Evolutionary conservation across 2,797 vertebrate species (phyloP), one percentile per base, ranked within the genome.

Genomic region (Pseudochirops corinnae): DNA sequence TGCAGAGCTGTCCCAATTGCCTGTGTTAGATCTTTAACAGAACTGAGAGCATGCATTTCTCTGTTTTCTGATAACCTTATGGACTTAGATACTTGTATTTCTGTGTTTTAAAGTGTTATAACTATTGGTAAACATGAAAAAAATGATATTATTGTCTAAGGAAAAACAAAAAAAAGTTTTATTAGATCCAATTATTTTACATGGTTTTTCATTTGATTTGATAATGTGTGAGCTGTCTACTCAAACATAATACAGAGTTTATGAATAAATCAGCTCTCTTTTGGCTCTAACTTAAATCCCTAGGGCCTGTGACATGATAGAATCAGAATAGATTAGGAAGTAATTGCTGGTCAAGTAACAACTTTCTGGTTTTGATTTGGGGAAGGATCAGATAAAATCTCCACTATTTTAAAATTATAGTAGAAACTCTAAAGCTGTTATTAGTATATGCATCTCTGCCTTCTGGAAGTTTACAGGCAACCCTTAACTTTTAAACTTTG

Each of bases 131-230:
- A 98, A 96, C 90, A 96, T 93, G 55, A 21, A 33, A 94, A 97
- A 94, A 96, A 98, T 93, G 96, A 93, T 94, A 97, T 94, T 97
- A 55, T 98, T 97, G 96, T 97, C 97, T 96, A 98, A 98, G 97
- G 95, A 98, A 98, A 98, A 98, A 96, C 94, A 97, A 94, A 11
- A 97, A 94, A 11, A 97, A 95, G 93, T 98, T 98, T 96, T 97
- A 93, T 97, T 98, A 97, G 94, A 97, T 97, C 93, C 26, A 97
- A 97, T 95, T 98, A 97, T 96, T 98, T 97, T 97, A 97, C 96
- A 96, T 98, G 97, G 97, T 97, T 97, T 98, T 98, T 98, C 95
- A 97, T 96, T 98, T 97, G 96, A 94, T 97, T 98, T 98, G 96
- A 97, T 98, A 96, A 97, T 67, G 96, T 98, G 96, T 98, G 97